Evolutionary conservation across 1,140 invertebrate species (phyloP).

Genomic region (Euglossa dilemma): DNA sequence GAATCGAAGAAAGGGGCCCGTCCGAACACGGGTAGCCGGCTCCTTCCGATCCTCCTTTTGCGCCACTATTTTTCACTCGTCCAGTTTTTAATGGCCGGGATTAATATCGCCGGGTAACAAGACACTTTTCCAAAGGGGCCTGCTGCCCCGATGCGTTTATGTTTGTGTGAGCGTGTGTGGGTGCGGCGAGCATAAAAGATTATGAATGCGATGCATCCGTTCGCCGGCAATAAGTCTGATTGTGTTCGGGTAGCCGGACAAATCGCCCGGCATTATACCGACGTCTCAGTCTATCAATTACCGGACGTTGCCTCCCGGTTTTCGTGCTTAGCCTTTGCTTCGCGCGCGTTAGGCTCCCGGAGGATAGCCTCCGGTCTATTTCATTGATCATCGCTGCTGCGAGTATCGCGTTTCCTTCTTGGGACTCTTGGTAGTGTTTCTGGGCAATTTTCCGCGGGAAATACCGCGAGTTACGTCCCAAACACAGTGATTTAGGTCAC

Average conservation of each 20-base stretch:
- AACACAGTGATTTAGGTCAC: too few relatives aligned
- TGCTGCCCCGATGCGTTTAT: neutral
- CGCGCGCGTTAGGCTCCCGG: too few relatives aligned
- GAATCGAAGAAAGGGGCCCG: slow-evolving; percentile 7
- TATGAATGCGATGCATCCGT: slow-evolving; percentile 81
- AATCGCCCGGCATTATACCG: slow-evolving; percentile 81
- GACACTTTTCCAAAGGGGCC: slow-evolving; percentile 75
- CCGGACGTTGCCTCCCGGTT: slow-evolving; percentile 36
- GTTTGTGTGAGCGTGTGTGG: slow-evolving; percentile 39
- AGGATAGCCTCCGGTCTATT: slow-evolving; percentile 69
- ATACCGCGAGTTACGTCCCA: too few relatives aligned
- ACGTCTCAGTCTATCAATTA: slow-evolving; percentile 81
- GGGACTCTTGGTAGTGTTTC: too few relatives aligned
- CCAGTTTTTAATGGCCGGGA: slow-evolving; percentile 81
- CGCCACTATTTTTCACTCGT: slow-evolving; percentile 81
- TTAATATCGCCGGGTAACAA: slow-evolving; percentile 82
- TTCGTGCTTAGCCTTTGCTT: too few relatives aligned
- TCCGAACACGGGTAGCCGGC: slow-evolving; percentile 77
- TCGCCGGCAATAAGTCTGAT: slow-evolving; percentile 81
- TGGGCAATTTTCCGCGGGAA: too few relatives aligned
- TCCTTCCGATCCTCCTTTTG: slow-evolving; percentile 63
- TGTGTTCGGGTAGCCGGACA: slow-evolving; percentile 80
- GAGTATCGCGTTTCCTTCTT: too few relatives aligned
- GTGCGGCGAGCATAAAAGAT: slow-evolving; percentile 80
- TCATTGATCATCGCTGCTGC: slow-evolving; percentile 82